A percentile compares a stretch with the other conserved stretches of the same genome.
Evolutionary conservation across 35 echinoderm and acorn worm genomes (phyloP).

Genomic region (Lytechinus variegatus): DNA sequence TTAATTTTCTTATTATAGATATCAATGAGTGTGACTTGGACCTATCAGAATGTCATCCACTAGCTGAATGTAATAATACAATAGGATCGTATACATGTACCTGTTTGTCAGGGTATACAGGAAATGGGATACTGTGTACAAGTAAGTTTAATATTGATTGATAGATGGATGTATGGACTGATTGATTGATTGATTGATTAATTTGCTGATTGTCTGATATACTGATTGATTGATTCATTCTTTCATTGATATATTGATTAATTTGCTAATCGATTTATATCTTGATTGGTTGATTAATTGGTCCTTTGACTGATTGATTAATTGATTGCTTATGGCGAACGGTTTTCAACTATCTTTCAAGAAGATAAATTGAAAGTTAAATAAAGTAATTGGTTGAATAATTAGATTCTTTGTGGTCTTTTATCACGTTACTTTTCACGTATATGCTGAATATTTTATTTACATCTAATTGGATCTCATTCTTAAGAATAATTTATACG

Average conservation of each 20-base stretch:
- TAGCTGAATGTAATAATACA: conserved; percentile 55
- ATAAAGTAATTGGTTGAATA: too few relatives aligned
- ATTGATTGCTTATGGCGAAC: background rate
- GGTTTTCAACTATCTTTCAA: too few relatives aligned
- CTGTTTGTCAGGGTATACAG: conserved; percentile 50
- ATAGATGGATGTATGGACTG: background rate
- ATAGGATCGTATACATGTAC: conserved; percentile 52
- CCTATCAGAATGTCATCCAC: conserved; percentile 10
- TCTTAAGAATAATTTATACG: too few relatives aligned
- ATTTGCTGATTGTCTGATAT: background rate
- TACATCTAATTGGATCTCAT: too few relatives aligned
- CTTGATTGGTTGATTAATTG: too few relatives aligned
- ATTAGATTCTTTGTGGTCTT: too few relatives aligned
- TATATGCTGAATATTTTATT: too few relatives aligned
- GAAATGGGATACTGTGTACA: conserved; percentile 63
- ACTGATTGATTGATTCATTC: background rate
- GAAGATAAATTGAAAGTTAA: too few relatives aligned
- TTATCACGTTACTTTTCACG: too few relatives aligned
- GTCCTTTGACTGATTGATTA: background rate
- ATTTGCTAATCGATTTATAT: too few relatives aligned
- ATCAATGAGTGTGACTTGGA: conserved; percentile 51
- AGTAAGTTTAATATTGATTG: conserved; percentile 37
- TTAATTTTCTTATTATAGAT: conserved; percentile 53
- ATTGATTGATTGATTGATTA: background rate
- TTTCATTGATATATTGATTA: too few relatives aligned